Conservation (phyloP, 2,113 vertebrate genomes). For the Gorsachius goisagi region DNA sequence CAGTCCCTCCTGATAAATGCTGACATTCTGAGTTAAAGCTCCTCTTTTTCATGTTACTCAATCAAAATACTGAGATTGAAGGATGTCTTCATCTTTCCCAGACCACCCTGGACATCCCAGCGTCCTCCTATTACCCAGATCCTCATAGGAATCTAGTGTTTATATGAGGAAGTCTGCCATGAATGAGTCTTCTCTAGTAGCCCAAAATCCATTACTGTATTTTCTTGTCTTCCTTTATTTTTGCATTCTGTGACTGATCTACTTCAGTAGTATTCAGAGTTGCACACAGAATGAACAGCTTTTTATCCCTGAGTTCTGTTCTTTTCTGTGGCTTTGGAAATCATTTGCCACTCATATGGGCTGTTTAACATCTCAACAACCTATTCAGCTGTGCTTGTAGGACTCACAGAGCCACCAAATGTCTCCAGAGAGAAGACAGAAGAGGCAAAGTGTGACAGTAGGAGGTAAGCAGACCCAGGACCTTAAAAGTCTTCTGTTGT, state of each 20-base stretch:
- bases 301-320: not conserved
- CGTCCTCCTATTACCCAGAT: not conserved
- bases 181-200: not conserved
- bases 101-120: not conserved
- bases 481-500: not conserved
- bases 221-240: not conserved
- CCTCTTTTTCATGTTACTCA: not conserved
- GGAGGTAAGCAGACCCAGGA: not conserved
- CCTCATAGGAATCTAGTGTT: not conserved
- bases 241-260: not conserved
- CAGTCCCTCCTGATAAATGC: not conserved
- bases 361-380: not conserved
- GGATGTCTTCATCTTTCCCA: not conserved
- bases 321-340: not conserved
- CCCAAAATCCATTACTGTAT: not conserved
- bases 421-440: not conserved
- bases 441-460: not conserved
- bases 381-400: not conserved
- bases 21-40: not conserved
- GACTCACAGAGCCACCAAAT: not conserved
- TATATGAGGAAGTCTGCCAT: not conserved
- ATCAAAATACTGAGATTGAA: not conserved
- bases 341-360: not conserved
- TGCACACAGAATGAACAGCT: not conserved
- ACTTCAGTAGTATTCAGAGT: not conserved